Base-by-base conservation (phyloP, 2,888 invertebrate species). In the Anoplius nigerrimus region DNA sequence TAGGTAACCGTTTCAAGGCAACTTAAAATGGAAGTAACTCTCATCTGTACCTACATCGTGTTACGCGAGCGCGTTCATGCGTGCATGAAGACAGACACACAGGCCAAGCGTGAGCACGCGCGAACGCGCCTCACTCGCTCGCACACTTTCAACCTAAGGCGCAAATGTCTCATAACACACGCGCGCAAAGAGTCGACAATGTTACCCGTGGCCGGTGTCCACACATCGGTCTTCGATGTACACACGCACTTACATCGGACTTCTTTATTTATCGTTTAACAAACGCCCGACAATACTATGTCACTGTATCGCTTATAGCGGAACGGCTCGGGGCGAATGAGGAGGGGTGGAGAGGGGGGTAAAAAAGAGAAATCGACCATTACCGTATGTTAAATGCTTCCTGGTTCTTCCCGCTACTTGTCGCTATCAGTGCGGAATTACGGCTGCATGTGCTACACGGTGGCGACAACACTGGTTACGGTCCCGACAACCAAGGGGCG, bases 311-410 rank as follows among this genome's bases (percentile, higher is more conserved):
- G 71, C 70, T 65, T 74, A 69, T 67, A 67, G 69, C 63, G 64
- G 59, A 58, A 55, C 56, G 46, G n/a, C 42, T n/a, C n/a, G n/a
- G n/a, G n/a, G n/a, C n/a, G n/a, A n/a, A n/a, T n/a, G n/a, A n/a
- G n/a, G n/a, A n/a, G n/a, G n/a, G n/a, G n/a, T n/a, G n/a, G n/a
- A n/a, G n/a, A n/a, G n/a, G 66, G 34, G 48, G 61, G 48, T 52
- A 70, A 72, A 78, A 75, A 65, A 64, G 62, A 18, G 21, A 58
- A 63, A 57, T 65, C 72, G 66, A 72, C 71, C 70, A 75, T 78
- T 79, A 78, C 66, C 69, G 78, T 78, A 80, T 74, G 80, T 75
- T 75, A 76, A 82, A 65, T 74, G 75, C 72, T 74, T 76, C 75
- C 74, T 71, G 75, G 61, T 74, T 51, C 56, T 60, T 53, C 59